A percentile compares a stretch with the other conserved stretches of the same genome.
These are phyloP conservation scores for Melitaea athalia DNA, from an alignment of 2,888 invertebrate species.

Conservation along the genomic window DNA sequence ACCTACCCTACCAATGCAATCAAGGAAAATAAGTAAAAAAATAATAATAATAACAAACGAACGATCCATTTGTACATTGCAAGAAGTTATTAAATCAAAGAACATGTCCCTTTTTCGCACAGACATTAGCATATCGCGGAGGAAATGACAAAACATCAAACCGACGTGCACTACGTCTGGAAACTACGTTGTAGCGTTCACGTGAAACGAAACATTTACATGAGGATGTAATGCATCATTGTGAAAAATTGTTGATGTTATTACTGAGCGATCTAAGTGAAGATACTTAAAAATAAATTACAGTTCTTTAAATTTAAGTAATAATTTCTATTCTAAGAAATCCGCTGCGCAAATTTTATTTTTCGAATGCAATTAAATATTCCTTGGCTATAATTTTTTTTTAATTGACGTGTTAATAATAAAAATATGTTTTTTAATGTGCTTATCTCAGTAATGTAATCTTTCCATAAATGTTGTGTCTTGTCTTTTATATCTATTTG, in stretches of 20 bases:
- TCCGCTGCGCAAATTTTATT: too few species aligned
- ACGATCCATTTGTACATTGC: slow-evolving; percentile 10
- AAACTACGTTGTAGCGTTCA: slow-evolving; percentile 4
- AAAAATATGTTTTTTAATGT: too few species aligned
- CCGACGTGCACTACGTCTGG: slow-evolving; percentile 20
- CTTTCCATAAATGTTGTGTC: too few species aligned
- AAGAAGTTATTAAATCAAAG: slow-evolving; percentile 29
- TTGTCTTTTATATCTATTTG: too few species aligned
- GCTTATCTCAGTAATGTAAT: too few species aligned
- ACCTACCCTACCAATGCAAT: too few species aligned
- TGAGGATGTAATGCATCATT: neutral
- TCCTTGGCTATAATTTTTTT: too few species aligned
- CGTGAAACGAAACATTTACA: slow-evolving; percentile 2
- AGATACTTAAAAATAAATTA: neutral
- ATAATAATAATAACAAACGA: too few species aligned
- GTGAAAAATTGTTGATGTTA: slow-evolving; percentile 6
- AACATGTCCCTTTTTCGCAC: slow-evolving; percentile 18
- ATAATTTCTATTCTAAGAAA: too few species aligned
- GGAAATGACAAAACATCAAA: slow-evolving; percentile 40
- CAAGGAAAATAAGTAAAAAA: too few species aligned
- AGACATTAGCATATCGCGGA: slow-evolving; percentile 34
- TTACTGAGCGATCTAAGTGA: neutral
- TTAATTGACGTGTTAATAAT: too few species aligned
- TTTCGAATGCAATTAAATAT: too few species aligned
- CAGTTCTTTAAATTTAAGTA: neutral